Evolutionary conservation across 2,113 vertebrate genomes (phyloP).

Genomic region (Rhinolophus ferrumequinum): DNA sequence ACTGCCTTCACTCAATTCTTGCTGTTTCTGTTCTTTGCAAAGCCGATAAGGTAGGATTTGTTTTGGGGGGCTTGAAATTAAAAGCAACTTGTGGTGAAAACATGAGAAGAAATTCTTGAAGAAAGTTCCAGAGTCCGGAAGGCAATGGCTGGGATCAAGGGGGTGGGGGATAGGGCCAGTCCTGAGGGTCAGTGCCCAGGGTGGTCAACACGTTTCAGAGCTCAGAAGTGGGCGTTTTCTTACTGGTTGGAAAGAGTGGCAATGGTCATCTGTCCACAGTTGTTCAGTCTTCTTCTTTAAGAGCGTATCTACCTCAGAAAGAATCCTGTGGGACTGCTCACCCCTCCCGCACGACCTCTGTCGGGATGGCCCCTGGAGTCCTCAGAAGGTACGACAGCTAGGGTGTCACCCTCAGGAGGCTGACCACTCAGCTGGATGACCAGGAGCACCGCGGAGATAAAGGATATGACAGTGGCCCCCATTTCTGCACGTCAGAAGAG

Average conservation of each 20-base stretch:
- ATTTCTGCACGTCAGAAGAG: not conserved
- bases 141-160: not conserved
- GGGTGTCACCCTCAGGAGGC: fast-evolving
- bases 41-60: not conserved
- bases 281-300: not conserved
- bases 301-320: not conserved
- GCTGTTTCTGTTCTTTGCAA: conserved; percentile 36
- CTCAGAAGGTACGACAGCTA: not conserved
- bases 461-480: fast-evolving
- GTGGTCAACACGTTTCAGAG: not conserved
- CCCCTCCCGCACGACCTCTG: not conserved
- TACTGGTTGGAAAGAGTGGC: not conserved
- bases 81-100: conserved; percentile 6
- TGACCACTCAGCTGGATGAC: fast-evolving
- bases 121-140: conserved; percentile 29
- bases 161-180: too few species aligned
- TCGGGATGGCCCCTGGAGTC: too few species aligned
- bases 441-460: not conserved
- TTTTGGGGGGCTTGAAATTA: conserved; percentile 45
- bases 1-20: not conserved
- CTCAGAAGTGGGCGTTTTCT: not conserved
- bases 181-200: not conserved
- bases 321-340: not conserved
- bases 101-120: not conserved
- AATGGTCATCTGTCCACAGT: not conserved